A percentile compares a stretch with the other conserved stretches of the same genome.
These are phyloP conservation scores for Cottus gobio DNA, from an alignment of 2,113 vertebrate genomes.

Conservation along the genomic window DNA sequence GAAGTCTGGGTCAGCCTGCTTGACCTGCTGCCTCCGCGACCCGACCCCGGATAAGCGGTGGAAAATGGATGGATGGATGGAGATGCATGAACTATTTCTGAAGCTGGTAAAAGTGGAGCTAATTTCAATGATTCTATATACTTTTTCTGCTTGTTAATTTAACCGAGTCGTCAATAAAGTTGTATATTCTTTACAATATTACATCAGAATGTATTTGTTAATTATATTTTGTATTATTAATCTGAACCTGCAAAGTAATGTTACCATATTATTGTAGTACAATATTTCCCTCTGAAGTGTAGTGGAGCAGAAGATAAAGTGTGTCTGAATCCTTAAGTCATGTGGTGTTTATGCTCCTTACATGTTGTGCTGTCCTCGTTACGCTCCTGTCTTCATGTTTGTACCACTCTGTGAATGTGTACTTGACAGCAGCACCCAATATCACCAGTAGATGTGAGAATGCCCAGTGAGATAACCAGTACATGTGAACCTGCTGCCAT, in stretches of 20 bases:
- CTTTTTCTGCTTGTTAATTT: neutral
- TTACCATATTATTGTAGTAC: neutral
- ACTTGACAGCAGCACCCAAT: slow-evolving; percentile 46
- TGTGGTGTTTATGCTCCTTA: slow-evolving; percentile 34
- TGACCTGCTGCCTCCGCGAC: no score
- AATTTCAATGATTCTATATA: neutral
- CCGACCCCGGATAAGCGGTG: no score
- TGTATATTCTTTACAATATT: neutral
- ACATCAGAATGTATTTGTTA: neutral
- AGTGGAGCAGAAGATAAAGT: neutral
- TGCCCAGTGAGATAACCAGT: slow-evolving; percentile 58
- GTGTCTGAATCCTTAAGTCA: slow-evolving; percentile 1
- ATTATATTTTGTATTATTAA: neutral
- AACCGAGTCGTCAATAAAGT: neutral
- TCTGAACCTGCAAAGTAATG: neutral
- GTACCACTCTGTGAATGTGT: slow-evolving; percentile 18
- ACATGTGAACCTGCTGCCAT: slow-evolving; percentile 64
- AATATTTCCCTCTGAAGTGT: neutral
- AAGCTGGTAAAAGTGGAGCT: neutral
- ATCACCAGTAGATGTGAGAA: slow-evolving; percentile 69
- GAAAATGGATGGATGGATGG: no score
- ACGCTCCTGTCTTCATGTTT: neutral
- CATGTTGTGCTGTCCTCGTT: slow-evolving; percentile 28
- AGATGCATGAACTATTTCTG: no score
- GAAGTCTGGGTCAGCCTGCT: no score